Evolutionary conservation across 2,113 vertebrate genomes (phyloP).

Genomic region (Cyanistes caeruleus): DNA sequence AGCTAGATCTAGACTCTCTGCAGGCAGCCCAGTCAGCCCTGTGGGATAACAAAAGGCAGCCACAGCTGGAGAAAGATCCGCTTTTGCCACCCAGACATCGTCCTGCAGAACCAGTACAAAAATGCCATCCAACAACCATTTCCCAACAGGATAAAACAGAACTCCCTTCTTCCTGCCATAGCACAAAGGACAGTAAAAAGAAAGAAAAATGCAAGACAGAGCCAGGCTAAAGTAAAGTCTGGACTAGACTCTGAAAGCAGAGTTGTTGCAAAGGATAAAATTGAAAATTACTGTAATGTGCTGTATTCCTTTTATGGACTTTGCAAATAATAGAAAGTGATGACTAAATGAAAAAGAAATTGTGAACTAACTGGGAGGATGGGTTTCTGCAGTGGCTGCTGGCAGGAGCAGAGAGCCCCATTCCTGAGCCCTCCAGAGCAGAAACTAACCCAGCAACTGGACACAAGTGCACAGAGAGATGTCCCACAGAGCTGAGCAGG

Average conservation of each 20-base stretch:
- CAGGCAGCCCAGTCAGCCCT: not conserved
- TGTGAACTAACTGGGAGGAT: not conserved
- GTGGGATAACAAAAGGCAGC: not conserved
- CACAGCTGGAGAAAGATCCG: not conserved
- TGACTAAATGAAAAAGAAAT: constrained; percentile 9
- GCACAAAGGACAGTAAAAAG: not conserved
- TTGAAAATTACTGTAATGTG: not conserved
- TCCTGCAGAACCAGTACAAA: not conserved
- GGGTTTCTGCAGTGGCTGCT: not conserved
- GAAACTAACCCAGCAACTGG: not conserved
- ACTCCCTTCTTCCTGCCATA: not conserved
- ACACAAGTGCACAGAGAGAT: not conserved
- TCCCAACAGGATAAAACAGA: not conserved
- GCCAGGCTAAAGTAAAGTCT: not conserved
- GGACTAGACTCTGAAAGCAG: not conserved
- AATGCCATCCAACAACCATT: not conserved
- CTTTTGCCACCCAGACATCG: not conserved
- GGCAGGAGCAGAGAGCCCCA: not conserved
- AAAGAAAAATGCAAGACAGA: not conserved
- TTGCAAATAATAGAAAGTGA: constrained; percentile 17
- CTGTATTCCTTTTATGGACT: not conserved
- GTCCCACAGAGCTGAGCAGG: not conserved
- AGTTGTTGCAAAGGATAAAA: not conserved
- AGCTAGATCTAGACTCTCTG: not conserved
- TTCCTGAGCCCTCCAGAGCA: not conserved